These are phyloP conservation scores for Hipparchia sbordonii DNA, from an alignment of 2,888 invertebrate genomes.

Conservation along the genomic window DNA sequence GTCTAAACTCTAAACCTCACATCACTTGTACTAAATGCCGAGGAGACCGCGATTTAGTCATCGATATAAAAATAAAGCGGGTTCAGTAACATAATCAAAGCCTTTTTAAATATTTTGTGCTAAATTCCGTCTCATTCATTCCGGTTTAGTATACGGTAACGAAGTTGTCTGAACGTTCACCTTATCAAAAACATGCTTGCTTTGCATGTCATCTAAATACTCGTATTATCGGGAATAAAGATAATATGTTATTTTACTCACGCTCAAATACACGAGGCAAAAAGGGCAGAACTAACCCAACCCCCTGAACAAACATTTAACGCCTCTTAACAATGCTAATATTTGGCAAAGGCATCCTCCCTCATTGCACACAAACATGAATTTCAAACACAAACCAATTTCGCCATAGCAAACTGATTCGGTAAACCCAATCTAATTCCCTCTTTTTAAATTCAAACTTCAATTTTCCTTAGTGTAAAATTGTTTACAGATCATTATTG, in stretches of 20 bases:
- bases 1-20: neutral
- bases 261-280: neutral
- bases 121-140: constrained; percentile 11
- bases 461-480: neutral
- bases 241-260: neutral
- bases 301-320: neutral
- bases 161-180: constrained; percentile 11
- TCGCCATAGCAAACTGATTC: neutral
- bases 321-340: constrained; percentile 1
- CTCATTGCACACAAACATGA: neutral
- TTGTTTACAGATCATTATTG: neutral
- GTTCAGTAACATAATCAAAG: neutral
- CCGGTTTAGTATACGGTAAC: constrained; percentile 20
- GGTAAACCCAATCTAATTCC: neutral
- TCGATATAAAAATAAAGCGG: neutral
- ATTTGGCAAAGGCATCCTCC: neutral
- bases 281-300: neutral
- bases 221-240: no score
- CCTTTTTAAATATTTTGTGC: constrained; percentile 8
- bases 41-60: neutral
- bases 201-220: no score
- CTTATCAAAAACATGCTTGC: constrained; percentile 10
- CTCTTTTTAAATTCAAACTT: neutral
- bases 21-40: neutral
- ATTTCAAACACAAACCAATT: neutral